Conservation (phyloP, 2,113 vertebrate species). For the Podarcis cretensis region DNA sequence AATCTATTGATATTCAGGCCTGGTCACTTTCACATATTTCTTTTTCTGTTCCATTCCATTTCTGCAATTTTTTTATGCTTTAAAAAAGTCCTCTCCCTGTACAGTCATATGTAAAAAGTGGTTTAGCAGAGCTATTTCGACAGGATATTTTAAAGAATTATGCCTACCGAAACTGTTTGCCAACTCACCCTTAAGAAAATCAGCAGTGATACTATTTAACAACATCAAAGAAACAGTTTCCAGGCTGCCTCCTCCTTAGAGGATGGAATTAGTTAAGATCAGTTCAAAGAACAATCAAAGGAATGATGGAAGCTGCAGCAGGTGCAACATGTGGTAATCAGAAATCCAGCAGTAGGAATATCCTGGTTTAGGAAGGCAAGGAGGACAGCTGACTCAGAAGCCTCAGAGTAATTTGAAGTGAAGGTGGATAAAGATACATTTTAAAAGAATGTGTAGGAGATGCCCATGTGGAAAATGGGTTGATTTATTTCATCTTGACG, state of each 20-base stretch:
- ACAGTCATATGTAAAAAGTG: not conserved
- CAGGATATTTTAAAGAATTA: not conserved
- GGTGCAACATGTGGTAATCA: conserved; percentile 63
- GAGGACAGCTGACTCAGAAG: conserved; percentile 57
- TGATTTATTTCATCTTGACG: not conserved
- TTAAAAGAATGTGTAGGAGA: conserved; percentile 41
- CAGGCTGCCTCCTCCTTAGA: conserved; percentile 51
- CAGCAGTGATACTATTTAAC: conserved; percentile 53
- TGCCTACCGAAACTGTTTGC: conserved; percentile 14
- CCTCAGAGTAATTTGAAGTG: not conserved
- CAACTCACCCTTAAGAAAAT: conserved; percentile 23
- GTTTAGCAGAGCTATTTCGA: not conserved
- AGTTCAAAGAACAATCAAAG: conserved; percentile 65
- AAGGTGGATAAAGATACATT: conserved; percentile 42
- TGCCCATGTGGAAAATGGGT: conserved; percentile 7
- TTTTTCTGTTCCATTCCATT: not conserved
- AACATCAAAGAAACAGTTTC: conserved; percentile 62
- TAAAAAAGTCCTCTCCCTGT: not conserved
- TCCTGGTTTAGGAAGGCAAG: conserved; percentile 52
- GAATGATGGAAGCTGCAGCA: conserved; percentile 63
- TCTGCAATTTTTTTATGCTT: no score
- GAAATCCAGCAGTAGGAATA: conserved; percentile 59
- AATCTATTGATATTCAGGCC: not conserved
- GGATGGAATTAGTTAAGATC: conserved; percentile 62
- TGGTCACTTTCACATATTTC: not conserved